Evolutionary conservation across 1,140 invertebrate genomes (phyloP), one percentile per base, ranked within the genome.

Genomic region (Aphaenogaster ashmeadi): DNA sequence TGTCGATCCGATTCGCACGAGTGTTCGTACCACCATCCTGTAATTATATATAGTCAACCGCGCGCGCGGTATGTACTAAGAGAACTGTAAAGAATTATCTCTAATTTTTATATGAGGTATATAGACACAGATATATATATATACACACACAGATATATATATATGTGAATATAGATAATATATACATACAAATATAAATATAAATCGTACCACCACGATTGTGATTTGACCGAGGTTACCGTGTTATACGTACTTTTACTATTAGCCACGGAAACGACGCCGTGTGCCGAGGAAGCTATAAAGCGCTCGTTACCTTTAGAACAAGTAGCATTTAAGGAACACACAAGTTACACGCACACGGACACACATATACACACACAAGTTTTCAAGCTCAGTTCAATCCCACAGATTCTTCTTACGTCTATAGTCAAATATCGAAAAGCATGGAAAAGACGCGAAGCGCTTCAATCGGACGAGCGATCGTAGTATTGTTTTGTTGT

Each of bases 211-310:
- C 67, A 83, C 67, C 92, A 93, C 92, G 94, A 95, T 93, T 95
- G 94, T 94, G 94, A 95, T 95, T 94, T 95, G 91, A 94, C 93
- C 92, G 93, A 95, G 94, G 94, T 95, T 95, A 95, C 94, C 94
- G 93, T 95, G 94, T 94, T 94, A 93, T 94, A 94, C 92, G 92
- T 94, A 91, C 88, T 92, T 47, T 69, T 92, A 91, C 81, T 78
- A 88, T 90, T 87, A 85, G 86, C 86, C 74, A 66, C 71, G 69
- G 75, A 90, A 69, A 86, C 85, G 60, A n/a, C 75, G 83, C 88
- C 83, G 75, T 80, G 81, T 71, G 81, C 81, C 81, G 77, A 89
- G 75, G 50, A 90, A 81, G 86, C 88, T 90, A 72, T 88, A 87
- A 86, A 89, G 91, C 89, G 88, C 91, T 92, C 92, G 90, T 93